A percentile compares a stretch with the other conserved stretches of the same genome.
phyloP scores from a whole-genome alignment of 2,113 vertebrate species.

The Dascyllus trimaculatus region DNA sequence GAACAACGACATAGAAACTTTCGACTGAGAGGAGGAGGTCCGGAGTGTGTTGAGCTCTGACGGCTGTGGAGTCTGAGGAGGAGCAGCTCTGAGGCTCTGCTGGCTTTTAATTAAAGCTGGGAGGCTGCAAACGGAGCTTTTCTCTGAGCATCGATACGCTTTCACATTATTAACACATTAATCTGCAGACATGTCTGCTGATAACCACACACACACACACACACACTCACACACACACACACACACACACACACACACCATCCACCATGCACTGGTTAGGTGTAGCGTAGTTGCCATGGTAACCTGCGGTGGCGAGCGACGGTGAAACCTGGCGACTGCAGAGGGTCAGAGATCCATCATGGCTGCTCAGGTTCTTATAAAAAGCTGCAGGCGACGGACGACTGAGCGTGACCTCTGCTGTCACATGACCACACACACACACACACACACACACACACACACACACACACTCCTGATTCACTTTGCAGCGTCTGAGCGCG shows the following conservation, averaged over 20 bases:
- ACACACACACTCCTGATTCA: conserved; percentile 11
- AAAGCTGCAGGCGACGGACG: conserved; percentile 12
- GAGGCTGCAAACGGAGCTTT: conserved; percentile 20
- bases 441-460: conserved; percentile 18
- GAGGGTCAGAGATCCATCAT: conserved; percentile 44
- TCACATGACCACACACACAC: conserved; percentile 45
- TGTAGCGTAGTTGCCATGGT: conserved; percentile 34
- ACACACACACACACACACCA: not conserved
- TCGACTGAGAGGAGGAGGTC: no score
- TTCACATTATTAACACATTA: conserved; percentile 48
- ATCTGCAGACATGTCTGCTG: conserved; percentile 38
- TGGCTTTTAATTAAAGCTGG: conserved; percentile 46
- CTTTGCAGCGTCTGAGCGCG: not conserved
- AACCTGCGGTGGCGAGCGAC: not conserved
- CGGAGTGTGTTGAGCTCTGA: no score
- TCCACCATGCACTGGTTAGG: not conserved
- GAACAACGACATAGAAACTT: no score
- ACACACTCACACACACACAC: not conserved
- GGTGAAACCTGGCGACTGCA: conserved; percentile 3
- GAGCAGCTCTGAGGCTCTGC: not conserved
- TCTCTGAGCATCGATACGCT: conserved; percentile 36
- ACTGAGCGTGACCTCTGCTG: conserved; percentile 44
- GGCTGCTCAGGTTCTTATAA: conserved; percentile 16
- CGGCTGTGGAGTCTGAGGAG: no score
- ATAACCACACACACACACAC: not conserved